phyloP scores from a whole-genome alignment of 2,113 vertebrate species.

The Podiceps cristatus region DNA sequence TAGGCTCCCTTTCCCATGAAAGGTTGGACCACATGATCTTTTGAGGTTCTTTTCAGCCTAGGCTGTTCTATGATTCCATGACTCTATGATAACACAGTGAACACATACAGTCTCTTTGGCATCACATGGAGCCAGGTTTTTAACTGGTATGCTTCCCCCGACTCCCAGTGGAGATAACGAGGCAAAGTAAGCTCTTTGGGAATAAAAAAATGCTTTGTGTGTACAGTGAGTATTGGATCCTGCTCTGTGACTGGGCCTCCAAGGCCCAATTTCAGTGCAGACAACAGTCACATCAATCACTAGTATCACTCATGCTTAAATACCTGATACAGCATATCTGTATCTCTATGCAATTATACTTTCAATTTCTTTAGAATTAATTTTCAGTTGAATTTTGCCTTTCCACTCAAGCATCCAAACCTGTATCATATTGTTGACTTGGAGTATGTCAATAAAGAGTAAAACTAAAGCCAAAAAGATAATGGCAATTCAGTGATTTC shows the following conservation, averaged over 20 bases:
- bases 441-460: not conserved
- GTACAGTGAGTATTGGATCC: not conserved
- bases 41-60: not conserved
- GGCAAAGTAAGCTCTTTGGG: not conserved
- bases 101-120: not conserved
- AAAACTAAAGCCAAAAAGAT: not conserved
- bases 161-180: not conserved
- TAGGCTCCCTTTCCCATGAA: not conserved
- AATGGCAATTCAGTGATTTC: not conserved
- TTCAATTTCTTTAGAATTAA: not conserved
- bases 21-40: not conserved
- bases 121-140: not conserved
- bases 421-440: not conserved
- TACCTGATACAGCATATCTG: not conserved
- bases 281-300: not conserved
- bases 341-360: not conserved
- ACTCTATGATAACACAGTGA: rapidly evolving
- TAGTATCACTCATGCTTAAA: not conserved
- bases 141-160: not conserved
- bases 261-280: not conserved
- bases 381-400: not conserved
- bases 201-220: not conserved
- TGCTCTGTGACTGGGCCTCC: not conserved
- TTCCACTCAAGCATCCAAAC: not conserved
- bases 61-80: not conserved